Evolutionary conservation across 2,113 vertebrate species (phyloP).

Genomic region (Rhinolophus sinicus): DNA sequence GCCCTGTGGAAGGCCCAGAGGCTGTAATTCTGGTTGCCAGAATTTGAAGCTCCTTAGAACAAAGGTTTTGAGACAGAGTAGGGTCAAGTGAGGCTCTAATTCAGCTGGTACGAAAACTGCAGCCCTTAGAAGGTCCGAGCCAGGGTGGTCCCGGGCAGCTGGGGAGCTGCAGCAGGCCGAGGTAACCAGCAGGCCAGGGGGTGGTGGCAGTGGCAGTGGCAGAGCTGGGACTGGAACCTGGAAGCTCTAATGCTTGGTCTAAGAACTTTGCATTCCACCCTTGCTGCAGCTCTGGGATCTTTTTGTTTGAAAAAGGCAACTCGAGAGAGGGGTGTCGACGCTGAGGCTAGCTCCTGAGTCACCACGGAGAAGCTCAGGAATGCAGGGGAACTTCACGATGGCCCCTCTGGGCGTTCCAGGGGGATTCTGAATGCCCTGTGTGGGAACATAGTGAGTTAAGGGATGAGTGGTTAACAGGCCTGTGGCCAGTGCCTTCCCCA

Average conservation of each 20-base stretch:
- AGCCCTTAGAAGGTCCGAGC: neutral
- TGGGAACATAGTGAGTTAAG: neutral
- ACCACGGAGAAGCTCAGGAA: slow-evolving; percentile 49
- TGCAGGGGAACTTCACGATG: slow-evolving; percentile 23
- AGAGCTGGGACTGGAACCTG: neutral
- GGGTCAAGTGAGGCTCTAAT: neutral
- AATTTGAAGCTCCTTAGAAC: slow-evolving; percentile 31
- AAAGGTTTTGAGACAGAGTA: slow-evolving; percentile 6
- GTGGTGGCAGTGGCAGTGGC: too few relatives aligned
- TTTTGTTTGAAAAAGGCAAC: slow-evolving; percentile 15
- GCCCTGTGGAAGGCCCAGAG: neutral
- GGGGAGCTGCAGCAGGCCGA: too few relatives aligned
- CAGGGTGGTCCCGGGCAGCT: neutral
- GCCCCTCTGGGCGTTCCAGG: neutral
- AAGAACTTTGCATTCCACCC: neutral
- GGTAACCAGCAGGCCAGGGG: fast-evolving
- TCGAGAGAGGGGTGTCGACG: neutral
- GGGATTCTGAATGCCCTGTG: neutral
- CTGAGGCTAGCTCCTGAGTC: neutral
- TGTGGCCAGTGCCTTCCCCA: neutral
- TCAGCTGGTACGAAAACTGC: neutral
- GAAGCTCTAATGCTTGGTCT: neutral
- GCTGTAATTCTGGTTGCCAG: slow-evolving; percentile 31
- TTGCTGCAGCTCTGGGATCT: neutral
- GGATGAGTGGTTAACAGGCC: neutral